Evolutionary conservation across 2,113 vertebrate species (phyloP), one percentile per base, ranked within the genome.

Genomic region (Ursus arctos): DNA sequence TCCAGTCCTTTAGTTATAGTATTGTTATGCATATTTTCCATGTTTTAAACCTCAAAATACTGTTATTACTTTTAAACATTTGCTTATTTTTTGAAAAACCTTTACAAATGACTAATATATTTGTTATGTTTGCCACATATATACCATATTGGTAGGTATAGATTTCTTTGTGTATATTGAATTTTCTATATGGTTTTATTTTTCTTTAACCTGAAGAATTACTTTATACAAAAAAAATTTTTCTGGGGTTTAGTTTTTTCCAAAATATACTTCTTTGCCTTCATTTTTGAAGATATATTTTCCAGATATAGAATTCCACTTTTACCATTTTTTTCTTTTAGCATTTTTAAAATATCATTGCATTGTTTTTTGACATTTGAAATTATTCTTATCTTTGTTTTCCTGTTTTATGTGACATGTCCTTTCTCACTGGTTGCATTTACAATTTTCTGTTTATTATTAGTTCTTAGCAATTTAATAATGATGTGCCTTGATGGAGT

Each of bases 91-190:
- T 74, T 94, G 43, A 69, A 91, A 19, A 94, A 40, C 69, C 36
- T 85, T 95, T 86, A 65, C 63, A 97, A 92, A 95, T 94, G 12
- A 65, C n/a, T 81, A 57, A 93, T 49, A 77, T 74, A 13, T 71
- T 1, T 80, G 1, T 49, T 63, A 13, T 77, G 85, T 61, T 80
- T 95, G 65, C 19, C 13, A 36, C 33, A 33, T 79, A 59, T 82
- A 69, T 90, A 83, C 36, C 33, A 59, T 74, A 55, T 80, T 92
- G 79, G 8, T 31, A 76, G 5, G 21, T 72, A 80, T 79, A 91
- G 21, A 65, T 88, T 61, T 76, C 21, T 79, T 57, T 49, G 4
- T 74, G 59, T 47, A 36, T 55, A 74, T 14, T 53, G 55, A 57
- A 80, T n/a, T 97, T 91, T 93, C 14, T n/a, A 11, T 77, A 22